A percentile compares a stretch with the other conserved stretches of the same genome.
Conservation (phyloP, 2,888 invertebrate genomes). For the Clunio marinus region DNA sequence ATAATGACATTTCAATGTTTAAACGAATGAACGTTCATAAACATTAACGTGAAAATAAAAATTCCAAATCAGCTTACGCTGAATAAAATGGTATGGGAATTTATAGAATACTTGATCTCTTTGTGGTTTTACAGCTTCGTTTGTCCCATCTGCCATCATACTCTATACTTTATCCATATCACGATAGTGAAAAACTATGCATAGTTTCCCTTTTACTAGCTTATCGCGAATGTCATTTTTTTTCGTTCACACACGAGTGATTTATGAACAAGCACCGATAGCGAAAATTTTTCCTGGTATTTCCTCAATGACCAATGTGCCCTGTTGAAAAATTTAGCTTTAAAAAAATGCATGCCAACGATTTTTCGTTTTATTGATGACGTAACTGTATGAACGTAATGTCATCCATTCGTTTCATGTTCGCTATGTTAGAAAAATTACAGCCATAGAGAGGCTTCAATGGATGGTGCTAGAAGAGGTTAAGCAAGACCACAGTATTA, state of each 20-base stretch:
- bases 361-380: no score
- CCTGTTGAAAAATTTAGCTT: not conserved
- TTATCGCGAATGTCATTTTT: conserved; percentile 2
- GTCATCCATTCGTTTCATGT: no score
- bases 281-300: not conserved
- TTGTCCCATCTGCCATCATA: not conserved
- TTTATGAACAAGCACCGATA: not conserved
- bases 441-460: no score
- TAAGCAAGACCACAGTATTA: not conserved
- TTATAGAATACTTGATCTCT: no score
- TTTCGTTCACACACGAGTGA: not conserved
- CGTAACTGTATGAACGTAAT: no score
- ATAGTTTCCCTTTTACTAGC: not conserved
- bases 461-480: not conserved
- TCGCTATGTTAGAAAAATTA: no score
- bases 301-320: not conserved
- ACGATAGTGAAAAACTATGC: not conserved
- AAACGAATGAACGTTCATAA: not conserved
- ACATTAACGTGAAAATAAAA: no score
- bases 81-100: no score
- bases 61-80: not conserved
- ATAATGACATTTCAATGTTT: not conserved
- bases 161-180: not conserved
- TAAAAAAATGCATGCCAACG: no score
- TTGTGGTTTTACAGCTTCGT: no score